Conservation (phyloP, 2,888 invertebrate species). For the Hermaeophaga mercurialis region DNA sequence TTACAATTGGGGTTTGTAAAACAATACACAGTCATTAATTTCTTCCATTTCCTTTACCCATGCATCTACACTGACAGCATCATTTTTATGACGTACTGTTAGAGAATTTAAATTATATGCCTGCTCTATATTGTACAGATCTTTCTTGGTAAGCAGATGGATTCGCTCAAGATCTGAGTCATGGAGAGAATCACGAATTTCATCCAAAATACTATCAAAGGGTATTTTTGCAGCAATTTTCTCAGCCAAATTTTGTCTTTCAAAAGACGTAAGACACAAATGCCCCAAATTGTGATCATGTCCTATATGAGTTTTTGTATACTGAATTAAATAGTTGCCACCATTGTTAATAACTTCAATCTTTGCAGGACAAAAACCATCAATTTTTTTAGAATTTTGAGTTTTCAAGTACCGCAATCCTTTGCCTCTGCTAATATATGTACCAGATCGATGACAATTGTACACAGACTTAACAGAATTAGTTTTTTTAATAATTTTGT, state of each 20-base stretch:
- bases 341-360: not conserved
- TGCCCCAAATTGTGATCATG: constrained; percentile 32
- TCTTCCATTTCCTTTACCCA: constrained; percentile 15
- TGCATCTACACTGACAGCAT: constrained; percentile 29
- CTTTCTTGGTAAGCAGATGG: constrained; percentile 28
- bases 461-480: not conserved
- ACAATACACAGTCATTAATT: not conserved
- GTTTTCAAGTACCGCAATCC: constrained; percentile 1
- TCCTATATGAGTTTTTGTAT: constrained; percentile 18
- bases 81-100: constrained; percentile 20
- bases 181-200: constrained; percentile 24
- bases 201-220: constrained; percentile 31
- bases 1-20: constrained; percentile 4
- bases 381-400: constrained; percentile 3
- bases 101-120: constrained; percentile 25
- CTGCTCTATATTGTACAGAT: constrained; percentile 32
- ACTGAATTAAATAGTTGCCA: constrained; percentile 1
- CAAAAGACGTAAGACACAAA: constrained; percentile 15
- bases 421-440: not conserved
- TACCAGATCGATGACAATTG: too few relatives aligned
- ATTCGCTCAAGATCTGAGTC: constrained; percentile 20
- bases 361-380: constrained; percentile 10
- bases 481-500: not conserved
- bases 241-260: constrained; percentile 18
- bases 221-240: constrained; percentile 35